Evolutionary conservation across 2,113 vertebrate genomes (phyloP), one percentile per base, ranked within the genome.

Genomic region (Lepus timidus): DNA sequence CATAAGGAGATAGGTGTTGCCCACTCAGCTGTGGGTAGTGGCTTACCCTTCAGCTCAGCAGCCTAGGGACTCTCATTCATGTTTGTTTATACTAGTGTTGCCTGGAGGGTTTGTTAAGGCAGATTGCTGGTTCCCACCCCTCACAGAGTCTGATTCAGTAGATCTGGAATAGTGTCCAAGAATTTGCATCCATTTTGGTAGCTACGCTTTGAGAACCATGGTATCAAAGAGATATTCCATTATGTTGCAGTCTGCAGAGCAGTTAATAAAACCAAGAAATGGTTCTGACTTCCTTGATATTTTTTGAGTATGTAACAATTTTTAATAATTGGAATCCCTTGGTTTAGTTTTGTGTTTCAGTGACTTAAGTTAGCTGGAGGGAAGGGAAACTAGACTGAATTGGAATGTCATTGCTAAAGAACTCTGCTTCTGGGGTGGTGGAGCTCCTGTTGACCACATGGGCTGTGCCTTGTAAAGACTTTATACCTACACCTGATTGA

Each of bases 261-360:
- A 85, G 49, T 51, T 88, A 78, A 33, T 86, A 52, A 90, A 80
- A 68, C 22, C 58, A n/a, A 84, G 71, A 80, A 71, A 55, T 5
- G 1, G 74, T 96, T 79, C 73, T 71, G 74, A 79, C 55, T 65
- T 71, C 51, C 70, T 87, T 85, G 16, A 13, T 84, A 71, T 13
- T 84, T 75, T 51, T 62, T 88, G 85, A 76, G 19, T 74, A 68
- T 85, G 23, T 80, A 89, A 64, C 8, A 49, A 9, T 52, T 95
- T 79, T 91, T 95, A 91, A 70, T 61, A 74, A 71, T 88, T 85
- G 68, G 33, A 52, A 58, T n/a, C 27, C 68, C 65, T 71, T n/a
- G 14, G 55, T 92, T 88, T 84, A 62, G 67, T 70, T 80, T 80
- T 74, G 33, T 91, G 64, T 36, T 88, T 83, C 51, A 67, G 36